Conservation (phyloP, 2,113 vertebrate species). For the Ageneiosus marmoratus region DNA sequence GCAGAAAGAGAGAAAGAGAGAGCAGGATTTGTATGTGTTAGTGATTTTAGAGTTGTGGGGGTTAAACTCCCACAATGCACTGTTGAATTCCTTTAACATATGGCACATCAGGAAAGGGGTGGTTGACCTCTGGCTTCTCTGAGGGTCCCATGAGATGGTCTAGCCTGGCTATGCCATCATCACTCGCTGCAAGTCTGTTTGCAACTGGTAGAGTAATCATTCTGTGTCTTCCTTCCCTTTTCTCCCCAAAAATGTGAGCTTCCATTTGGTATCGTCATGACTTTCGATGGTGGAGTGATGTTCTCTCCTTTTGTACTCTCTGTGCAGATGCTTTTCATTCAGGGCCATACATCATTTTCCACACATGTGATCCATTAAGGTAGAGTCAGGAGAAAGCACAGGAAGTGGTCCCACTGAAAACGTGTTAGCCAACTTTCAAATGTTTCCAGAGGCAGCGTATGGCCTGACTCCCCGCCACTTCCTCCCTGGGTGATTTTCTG, state of each 20-base stretch:
- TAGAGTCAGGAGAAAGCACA: constrained; percentile 64
- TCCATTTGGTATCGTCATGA: constrained; percentile 22
- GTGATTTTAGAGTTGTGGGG: constrained; percentile 74
- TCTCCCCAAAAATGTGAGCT: constrained; percentile 32
- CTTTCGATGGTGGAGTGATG: constrained; percentile 18
- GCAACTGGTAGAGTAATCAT: constrained; percentile 78
- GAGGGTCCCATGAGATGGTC: constrained; percentile 73
- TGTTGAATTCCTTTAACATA: constrained; percentile 81
- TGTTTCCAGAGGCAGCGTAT: constrained; percentile 59
- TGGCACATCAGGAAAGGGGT: constrained; percentile 81
- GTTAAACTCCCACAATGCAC: constrained; percentile 78
- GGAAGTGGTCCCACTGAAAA: constrained; percentile 65
- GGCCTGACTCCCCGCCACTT: constrained; percentile 40
- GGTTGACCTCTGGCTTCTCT: constrained; percentile 78
- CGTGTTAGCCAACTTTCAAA: constrained; percentile 62
- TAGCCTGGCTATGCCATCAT: constrained; percentile 69
- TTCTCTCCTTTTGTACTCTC: constrained; percentile 28
- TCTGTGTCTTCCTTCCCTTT: constrained; percentile 47
- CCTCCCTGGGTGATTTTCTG: constrained; percentile 46
- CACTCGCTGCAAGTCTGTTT: constrained; percentile 64
- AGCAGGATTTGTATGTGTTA: constrained; percentile 68
- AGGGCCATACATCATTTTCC: constrained; percentile 50
- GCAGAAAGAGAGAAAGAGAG: background rate
- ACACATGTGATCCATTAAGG: constrained; percentile 76
- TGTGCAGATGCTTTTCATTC: constrained; percentile 43